Conservation (phyloP, 1,140 invertebrate species). For the Philotrypesis tridentata region DNA sequence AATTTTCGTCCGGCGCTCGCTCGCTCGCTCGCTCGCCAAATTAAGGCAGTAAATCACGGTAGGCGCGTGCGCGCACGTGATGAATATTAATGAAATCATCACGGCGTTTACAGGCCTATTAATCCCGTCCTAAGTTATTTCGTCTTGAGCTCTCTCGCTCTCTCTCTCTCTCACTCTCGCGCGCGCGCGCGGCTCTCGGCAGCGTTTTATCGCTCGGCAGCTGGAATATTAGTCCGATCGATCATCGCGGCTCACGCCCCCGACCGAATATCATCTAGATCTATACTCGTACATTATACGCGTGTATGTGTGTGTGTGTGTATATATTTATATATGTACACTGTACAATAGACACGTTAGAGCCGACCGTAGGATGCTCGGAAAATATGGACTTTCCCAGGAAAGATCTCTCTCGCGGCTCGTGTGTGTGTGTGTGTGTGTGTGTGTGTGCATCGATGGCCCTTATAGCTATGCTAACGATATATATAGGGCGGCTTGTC, state of each 20-base stretch:
- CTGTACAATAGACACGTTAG: no score
- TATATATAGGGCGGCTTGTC: background rate
- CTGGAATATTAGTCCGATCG: conserved; percentile 72
- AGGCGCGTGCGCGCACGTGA: conserved; percentile 49
- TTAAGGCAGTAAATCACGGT: conserved; percentile 59
- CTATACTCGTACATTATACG: background rate
- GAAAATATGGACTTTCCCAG: conserved; percentile 44
- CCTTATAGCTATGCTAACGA: no score
- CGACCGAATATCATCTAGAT: background rate
- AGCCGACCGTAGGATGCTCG: background rate
- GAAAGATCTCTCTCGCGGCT: background rate
- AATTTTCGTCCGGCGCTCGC: background rate
- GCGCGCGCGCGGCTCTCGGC: no score
- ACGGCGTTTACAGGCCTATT: conserved; percentile 70
- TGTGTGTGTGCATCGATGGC: background rate
- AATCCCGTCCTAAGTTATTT: conserved; percentile 69
- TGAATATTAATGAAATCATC: conserved; percentile 74
- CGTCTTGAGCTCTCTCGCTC: conserved; percentile 63
- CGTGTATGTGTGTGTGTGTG: no score
- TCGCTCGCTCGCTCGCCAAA: conserved; percentile 22
- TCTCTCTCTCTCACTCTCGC: no score
- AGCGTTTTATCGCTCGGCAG: conserved; percentile 64
- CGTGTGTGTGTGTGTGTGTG: no score
- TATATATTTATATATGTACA: no score
- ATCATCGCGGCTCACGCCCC: conserved; percentile 61